phyloP scores from a whole-genome alignment of 2,888 invertebrate genomes.

The Cacoxenus indagator region DNA sequence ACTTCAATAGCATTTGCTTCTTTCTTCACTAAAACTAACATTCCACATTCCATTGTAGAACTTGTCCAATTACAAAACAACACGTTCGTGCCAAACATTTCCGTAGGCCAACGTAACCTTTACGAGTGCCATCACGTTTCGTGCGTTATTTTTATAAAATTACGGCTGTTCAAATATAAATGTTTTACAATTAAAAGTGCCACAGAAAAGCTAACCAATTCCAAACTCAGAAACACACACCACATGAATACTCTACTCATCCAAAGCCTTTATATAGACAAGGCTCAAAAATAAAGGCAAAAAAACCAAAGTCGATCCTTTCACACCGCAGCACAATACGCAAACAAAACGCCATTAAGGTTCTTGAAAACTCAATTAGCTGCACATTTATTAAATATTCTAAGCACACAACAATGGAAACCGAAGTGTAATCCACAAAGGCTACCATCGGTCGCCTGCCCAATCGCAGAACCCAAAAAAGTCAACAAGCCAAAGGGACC shows the following conservation, averaged over 20 bases:
- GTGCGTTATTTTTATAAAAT: slow-evolving; percentile 8
- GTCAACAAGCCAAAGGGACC: not conserved
- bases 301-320: slow-evolving; percentile 1
- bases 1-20: not conserved
- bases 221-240: no score
- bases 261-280: not conserved
- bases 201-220: not conserved
- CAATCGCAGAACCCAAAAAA: not conserved
- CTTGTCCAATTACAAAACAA: not conserved
- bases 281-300: not conserved
- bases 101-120: not conserved
- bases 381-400: slow-evolving; percentile 24
- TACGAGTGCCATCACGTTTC: slow-evolving; percentile 3
- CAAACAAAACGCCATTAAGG: slow-evolving; percentile 20
- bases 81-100: not conserved
- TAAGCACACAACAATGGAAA: slow-evolving; percentile 14
- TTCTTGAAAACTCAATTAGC: slow-evolving; percentile 22
- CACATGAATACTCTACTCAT: not conserved
- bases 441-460: not conserved
- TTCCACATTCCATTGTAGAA: not conserved
- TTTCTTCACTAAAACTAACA: no score
- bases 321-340: slow-evolving; percentile 9
- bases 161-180: not conserved
- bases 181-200: slow-evolving; percentile 11
- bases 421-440: not conserved